phyloP scores from a whole-genome alignment of 2,888 invertebrate genomes.

The Perizoma affinitatum region DNA sequence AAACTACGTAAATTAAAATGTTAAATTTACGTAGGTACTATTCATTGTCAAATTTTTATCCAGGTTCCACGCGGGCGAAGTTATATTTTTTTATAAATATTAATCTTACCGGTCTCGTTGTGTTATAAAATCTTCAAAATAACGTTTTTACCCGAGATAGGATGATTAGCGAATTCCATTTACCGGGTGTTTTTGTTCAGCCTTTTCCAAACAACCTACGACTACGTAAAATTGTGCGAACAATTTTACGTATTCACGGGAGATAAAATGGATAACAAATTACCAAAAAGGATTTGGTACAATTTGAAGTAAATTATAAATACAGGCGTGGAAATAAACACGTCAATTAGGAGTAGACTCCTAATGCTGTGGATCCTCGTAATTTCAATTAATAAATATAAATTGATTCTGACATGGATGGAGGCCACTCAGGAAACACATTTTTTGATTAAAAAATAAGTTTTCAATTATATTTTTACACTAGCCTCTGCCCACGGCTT shows the following conservation, averaged over 20 bases:
- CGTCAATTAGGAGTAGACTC: too few species aligned
- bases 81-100: background rate
- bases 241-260: constrained; percentile 18
- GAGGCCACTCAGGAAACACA: too few species aligned
- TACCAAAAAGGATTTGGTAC: constrained; percentile 11
- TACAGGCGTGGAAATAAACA: background rate
- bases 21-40: too few species aligned
- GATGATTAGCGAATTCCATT: constrained; percentile 35
- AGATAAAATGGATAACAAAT: constrained; percentile 15
- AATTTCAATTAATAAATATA: too few species aligned
- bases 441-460: too few species aligned
- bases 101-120: constrained; percentile 2
- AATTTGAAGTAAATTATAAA: constrained; percentile 10
- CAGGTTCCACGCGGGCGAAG: too few species aligned
- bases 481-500: too few species aligned
- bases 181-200: constrained; percentile 26
- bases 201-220: constrained; percentile 32
- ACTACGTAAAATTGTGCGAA: constrained; percentile 26
- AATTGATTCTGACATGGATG: too few species aligned
- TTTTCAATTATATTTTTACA: too few species aligned
- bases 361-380: too few species aligned
- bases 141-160: constrained; percentile 16
- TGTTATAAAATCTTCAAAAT: constrained; percentile 24
- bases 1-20: too few species aligned
- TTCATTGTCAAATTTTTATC: too few species aligned